Conservation (phyloP, 2,797 vertebrate species). For the Bradypodion ventrale region DNA sequence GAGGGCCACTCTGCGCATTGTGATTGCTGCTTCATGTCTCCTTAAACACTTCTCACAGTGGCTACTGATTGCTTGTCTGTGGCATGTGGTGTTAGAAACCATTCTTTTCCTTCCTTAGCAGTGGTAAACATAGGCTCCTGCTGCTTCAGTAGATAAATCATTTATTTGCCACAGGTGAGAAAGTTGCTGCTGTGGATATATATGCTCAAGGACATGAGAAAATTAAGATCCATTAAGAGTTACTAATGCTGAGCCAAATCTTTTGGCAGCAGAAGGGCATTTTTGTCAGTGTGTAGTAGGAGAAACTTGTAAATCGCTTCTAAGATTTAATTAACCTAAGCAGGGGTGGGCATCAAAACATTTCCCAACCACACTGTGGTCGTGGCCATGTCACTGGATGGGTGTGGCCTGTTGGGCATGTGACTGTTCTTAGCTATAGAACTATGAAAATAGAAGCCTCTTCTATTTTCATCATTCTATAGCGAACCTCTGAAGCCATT, state of each 20-base stretch:
- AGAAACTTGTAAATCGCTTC: not conserved
- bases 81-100: not conserved
- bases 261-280: not conserved
- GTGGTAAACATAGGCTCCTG: not conserved
- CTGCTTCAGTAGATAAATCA: not conserved
- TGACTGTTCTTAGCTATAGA: too few species aligned
- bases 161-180: not conserved
- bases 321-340: not conserved
- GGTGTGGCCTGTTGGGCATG: too few species aligned
- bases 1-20: not conserved
- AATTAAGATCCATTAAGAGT: not conserved
- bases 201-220: too few species aligned
- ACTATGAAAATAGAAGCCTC: too few species aligned
- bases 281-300: not conserved
- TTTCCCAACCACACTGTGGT: too few species aligned
- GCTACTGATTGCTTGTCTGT: not conserved
- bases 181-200: not conserved
- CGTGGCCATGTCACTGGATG: too few species aligned
- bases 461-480: too few species aligned
- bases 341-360: too few species aligned
- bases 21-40: too few species aligned
- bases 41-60: too few species aligned
- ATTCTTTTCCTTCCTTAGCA: not conserved
- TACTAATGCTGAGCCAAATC: not conserved
- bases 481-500: too few species aligned